Evolutionary conservation across 2,888 invertebrate species (phyloP).

Genomic region (Orgyia antiqua): DNA sequence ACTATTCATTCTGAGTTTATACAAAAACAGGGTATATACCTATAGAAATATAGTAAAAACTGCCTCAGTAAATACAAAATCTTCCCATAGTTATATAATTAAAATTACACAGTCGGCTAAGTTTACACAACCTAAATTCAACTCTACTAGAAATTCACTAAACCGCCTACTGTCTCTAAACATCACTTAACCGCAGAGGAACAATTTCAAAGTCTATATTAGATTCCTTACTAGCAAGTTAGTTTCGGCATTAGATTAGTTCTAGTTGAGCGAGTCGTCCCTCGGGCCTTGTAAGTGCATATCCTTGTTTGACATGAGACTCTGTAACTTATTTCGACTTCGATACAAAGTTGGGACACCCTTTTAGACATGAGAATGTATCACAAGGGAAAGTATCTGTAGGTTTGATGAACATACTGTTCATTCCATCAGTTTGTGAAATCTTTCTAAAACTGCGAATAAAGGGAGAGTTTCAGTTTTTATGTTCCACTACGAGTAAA

Average conservation of each 20-base stretch:
- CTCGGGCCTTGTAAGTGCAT: slow-evolving; percentile 59
- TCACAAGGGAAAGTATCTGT: slow-evolving; percentile 20
- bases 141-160: slow-evolving; percentile 9
- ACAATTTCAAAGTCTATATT: slow-evolving; percentile 33
- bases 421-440: background rate
- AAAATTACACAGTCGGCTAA: slow-evolving; percentile 1
- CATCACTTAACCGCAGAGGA: slow-evolving; percentile 34
- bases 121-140: slow-evolving; percentile 1
- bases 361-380: slow-evolving; percentile 29
- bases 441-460: too few relatives aligned
- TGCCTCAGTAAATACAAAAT: too few relatives aligned
- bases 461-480: too few relatives aligned
- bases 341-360: slow-evolving; percentile 42
- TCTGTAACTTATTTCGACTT: slow-evolving; percentile 59
- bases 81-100: too few relatives aligned
- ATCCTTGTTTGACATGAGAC: slow-evolving; percentile 70
- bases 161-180: slow-evolving; percentile 23
- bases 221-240: slow-evolving; percentile 39
- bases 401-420: slow-evolving; percentile 13
- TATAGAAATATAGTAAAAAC: too few relatives aligned
- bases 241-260: slow-evolving; percentile 64
- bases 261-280: slow-evolving; percentile 36
- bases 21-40: too few relatives aligned
- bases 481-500: too few relatives aligned
- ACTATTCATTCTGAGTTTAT: too few relatives aligned